phyloP scores from a whole-genome alignment of 2,797 vertebrate species.

The Ptychadena robeensis region DNA sequence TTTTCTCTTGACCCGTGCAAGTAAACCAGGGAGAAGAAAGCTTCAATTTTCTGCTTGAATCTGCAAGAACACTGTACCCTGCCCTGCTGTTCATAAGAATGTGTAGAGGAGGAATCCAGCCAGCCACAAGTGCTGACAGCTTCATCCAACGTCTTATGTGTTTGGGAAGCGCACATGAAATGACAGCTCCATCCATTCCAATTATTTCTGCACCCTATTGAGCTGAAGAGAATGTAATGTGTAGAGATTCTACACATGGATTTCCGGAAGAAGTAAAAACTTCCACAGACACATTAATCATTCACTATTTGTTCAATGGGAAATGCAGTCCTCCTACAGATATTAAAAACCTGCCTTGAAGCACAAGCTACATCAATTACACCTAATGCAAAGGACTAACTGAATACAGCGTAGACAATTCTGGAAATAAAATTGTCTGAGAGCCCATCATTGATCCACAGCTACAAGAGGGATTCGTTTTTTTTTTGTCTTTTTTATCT shows the following conservation, averaged over 20 bases:
- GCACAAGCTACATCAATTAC: conserved; percentile 37
- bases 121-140: conserved; percentile 6
- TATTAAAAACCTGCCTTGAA: conserved; percentile 46
- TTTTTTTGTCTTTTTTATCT: neutral
- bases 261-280: neutral
- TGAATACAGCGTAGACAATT: conserved; percentile 21
- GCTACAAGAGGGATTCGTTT: neutral
- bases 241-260: neutral
- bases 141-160: conserved; percentile 14
- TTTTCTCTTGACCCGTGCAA: conserved; percentile 34
- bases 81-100: neutral
- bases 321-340: conserved; percentile 42
- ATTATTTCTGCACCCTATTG: conserved; percentile 26
- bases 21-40: neutral
- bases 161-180: conserved; percentile 15
- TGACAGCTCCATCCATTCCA: conserved; percentile 32
- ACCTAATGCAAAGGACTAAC: conserved; percentile 21
- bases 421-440: conserved; percentile 36
- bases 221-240: conserved; percentile 17
- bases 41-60: conserved; percentile 37
- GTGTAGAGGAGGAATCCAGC: neutral
- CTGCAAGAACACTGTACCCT: neutral
- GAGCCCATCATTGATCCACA: conserved; percentile 13
- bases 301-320: neutral
- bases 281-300: neutral